phyloP scores from a whole-genome alignment of 2,113 vertebrate species.

The Sebastes schlegelii region DNA sequence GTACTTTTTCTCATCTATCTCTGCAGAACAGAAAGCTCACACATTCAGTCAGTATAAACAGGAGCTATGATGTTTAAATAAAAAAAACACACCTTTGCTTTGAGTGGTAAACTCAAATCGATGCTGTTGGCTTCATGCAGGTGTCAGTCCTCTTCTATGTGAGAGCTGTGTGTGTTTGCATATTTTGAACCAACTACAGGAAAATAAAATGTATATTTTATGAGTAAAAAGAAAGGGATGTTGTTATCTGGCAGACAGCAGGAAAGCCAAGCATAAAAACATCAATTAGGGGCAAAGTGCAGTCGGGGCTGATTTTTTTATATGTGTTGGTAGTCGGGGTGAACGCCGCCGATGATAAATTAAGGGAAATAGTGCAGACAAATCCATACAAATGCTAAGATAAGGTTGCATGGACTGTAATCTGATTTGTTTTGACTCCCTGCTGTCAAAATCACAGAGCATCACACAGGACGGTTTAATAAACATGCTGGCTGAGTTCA shows the following conservation, averaged over 20 bases:
- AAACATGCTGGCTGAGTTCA: neutral
- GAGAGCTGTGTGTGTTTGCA: neutral
- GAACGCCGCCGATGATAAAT: neutral
- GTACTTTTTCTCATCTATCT: neutral
- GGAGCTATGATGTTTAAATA: neutral
- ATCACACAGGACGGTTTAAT: slow-evolving; percentile 16
- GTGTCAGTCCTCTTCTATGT: neutral
- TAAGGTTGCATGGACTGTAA: neutral
- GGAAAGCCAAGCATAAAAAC: slow-evolving; percentile 1
- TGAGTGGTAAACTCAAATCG: neutral
- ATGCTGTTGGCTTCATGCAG: neutral
- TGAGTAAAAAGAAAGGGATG: neutral
- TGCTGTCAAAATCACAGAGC: slow-evolving; percentile 9
- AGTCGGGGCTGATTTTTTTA: neutral
- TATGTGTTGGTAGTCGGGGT: neutral
- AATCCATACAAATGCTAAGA: neutral
- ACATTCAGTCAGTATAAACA: neutral
- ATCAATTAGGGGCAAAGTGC: slow-evolving; percentile 12
- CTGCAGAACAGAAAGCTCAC: neutral
- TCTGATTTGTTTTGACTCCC: slow-evolving; percentile 14
- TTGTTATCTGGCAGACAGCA: slow-evolving; percentile 3
- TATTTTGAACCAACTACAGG: neutral
- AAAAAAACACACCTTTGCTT: neutral
- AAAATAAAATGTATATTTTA: neutral
- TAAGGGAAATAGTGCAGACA: slow-evolving; percentile 1